Percentiles rank a stretch among this genome's conserved stretches.
Evolutionary conservation across 1,140 invertebrate species (phyloP).

Genomic region (Alviniconcha marisindica): DNA sequence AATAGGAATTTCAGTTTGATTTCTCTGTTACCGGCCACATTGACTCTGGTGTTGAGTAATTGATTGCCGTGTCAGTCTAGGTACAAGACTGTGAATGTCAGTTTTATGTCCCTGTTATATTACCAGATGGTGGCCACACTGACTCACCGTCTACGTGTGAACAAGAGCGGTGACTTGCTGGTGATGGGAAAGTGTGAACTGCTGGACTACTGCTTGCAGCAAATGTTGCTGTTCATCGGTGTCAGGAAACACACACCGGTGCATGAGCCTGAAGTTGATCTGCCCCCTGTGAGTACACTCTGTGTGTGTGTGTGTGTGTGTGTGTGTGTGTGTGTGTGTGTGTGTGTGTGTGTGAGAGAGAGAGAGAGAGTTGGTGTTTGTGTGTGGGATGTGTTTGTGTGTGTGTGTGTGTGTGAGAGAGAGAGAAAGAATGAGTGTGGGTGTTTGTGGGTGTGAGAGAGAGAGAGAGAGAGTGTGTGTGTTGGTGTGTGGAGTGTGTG

Average conservation of each 20-base stretch:
- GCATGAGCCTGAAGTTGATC: conserved; percentile 55
- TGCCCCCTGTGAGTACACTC: conserved; percentile 12
- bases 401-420: too few relatives aligned
- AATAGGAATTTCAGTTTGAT: too few relatives aligned
- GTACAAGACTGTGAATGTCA: too few relatives aligned
- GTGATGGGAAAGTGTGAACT: conserved; percentile 60
- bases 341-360: background rate
- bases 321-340: background rate
- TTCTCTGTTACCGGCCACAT: too few relatives aligned
- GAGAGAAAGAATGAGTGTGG: too few relatives aligned
- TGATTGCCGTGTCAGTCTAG: too few relatives aligned
- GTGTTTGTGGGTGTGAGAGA: background rate
- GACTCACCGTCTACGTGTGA: conserved; percentile 53
- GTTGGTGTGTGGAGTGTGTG: background rate
- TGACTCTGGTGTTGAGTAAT: too few relatives aligned
- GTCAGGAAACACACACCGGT: conserved; percentile 39
- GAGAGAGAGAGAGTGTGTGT: background rate
- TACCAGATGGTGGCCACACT: conserved; percentile 67
- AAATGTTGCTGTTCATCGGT: conserved; percentile 60
- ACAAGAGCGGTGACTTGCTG: conserved; percentile 58
- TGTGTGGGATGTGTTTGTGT: background rate
- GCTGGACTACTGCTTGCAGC: conserved; percentile 65
- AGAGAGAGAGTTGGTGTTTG: background rate
- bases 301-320: background rate
- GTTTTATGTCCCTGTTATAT: too few relatives aligned